Conservation (phyloP, 1,140 invertebrate species). For the Pachypeltis micranthus region DNA sequence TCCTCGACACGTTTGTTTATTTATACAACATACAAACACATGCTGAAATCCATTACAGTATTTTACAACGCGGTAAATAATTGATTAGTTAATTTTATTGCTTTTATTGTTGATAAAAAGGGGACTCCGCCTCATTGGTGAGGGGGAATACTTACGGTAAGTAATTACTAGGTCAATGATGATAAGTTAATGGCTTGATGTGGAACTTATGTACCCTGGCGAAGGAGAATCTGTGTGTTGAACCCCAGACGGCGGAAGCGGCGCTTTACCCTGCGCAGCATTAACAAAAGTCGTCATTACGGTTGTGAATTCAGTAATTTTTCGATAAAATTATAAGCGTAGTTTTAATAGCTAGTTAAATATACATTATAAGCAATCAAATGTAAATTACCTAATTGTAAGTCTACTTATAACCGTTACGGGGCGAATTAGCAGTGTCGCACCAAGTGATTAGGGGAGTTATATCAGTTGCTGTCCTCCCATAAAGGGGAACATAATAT, state of each 20-base stretch:
- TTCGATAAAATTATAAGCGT: too few relatives aligned
- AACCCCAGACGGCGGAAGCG: neutral
- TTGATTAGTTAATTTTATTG: neutral
- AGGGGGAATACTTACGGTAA: neutral
- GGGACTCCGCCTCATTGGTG: neutral
- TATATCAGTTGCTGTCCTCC: too few relatives aligned
- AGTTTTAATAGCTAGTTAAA: too few relatives aligned
- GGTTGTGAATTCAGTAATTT: too few relatives aligned
- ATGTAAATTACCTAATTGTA: too few relatives aligned
- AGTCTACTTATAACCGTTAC: too few relatives aligned
- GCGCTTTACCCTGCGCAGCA: neutral
- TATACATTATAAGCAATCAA: too few relatives aligned
- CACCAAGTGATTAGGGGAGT: too few relatives aligned
- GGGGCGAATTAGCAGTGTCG: too few relatives aligned
- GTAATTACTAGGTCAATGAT: neutral
- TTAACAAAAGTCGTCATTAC: too few relatives aligned
- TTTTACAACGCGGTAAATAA: constrained; percentile 11
- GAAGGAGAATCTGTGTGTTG: constrained; percentile 17
- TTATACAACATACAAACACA: constrained; percentile 19
- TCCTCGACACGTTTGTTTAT: too few relatives aligned
- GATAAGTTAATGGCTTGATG: constrained; percentile 19
- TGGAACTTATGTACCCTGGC: constrained; percentile 18
- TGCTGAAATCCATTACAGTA: constrained; percentile 1
- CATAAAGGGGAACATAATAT: neutral
- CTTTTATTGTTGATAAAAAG: constrained; percentile 10